Evolutionary conservation across 2,113 vertebrate genomes (phyloP), one percentile per base, ranked within the genome.

Genomic region (Campylorhamphus procurvoides): DNA sequence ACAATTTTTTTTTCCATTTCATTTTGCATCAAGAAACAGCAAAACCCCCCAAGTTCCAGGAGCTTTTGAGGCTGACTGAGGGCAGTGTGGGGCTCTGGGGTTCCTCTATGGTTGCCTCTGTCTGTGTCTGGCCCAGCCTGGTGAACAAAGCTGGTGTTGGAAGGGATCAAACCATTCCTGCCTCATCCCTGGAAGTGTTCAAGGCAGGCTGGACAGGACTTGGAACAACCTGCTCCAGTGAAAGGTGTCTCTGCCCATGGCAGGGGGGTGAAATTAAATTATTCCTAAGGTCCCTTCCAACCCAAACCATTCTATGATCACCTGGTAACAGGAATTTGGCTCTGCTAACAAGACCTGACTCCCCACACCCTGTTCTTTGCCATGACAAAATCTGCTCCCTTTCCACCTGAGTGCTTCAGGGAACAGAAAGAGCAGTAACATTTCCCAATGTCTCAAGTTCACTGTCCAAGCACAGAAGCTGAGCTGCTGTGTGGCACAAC

Each of bases 11-110:
- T 42, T 52, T 11, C 25, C 10, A n/a, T 83, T 91, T 78, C 37
- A 56, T 94, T 94, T 93, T 94, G 33, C 83, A 79, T 76, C 31
- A 40, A n/a, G 83, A 74, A 94, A 68, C 76, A 88, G 46, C 63
- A 94, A 79, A 79, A 84, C 28, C 5, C 10, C 33, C 20, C 33
- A 59, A n/a, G 33, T 67, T 33, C 68, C 1, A 5, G 31, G 33
- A 20, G 35, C 35, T 74, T 49, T 89, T 23, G 25, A 35, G 55
- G 11, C 49, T 12, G 25, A 8, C 29, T 28, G 37, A 22, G 33
- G 19, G 55, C 16, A 58, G 9, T 5, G 33, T 55, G 60, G 60
- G 39, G 23, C 62, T 72, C 13, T 42, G 55, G n/a, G 7, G 44
- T 90, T 93, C 52, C 27, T 40, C 9, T n/a, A 22, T 37, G 25